These are phyloP conservation scores for Cochlearius cochlearius DNA, from an alignment of 2,113 vertebrate genomes.

Conservation along the genomic window DNA sequence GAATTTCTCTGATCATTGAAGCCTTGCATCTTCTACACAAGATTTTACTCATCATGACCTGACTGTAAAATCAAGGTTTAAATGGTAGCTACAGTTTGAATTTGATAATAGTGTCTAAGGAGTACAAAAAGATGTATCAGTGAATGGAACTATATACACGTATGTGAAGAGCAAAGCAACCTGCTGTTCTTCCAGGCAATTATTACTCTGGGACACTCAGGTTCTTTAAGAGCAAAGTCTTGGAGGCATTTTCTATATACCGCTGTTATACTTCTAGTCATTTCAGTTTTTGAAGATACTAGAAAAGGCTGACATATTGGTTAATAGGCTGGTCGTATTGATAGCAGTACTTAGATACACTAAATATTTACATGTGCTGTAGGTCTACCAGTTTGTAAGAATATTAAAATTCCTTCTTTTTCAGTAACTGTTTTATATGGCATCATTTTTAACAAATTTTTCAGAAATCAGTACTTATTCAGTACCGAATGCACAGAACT, in stretches of 20 bases:
- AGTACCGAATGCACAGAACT: background rate
- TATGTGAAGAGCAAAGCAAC: background rate
- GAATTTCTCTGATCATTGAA: conserved; percentile 10
- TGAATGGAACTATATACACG: background rate
- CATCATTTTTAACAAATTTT: background rate
- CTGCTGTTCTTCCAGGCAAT: background rate
- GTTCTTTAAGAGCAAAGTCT: background rate
- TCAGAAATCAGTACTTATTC: background rate
- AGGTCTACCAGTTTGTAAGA: background rate
- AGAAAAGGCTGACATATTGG: background rate
- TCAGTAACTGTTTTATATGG: background rate
- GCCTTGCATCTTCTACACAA: background rate
- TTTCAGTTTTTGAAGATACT: background rate
- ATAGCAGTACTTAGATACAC: background rate
- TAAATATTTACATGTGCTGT: background rate
- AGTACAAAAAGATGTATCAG: background rate
- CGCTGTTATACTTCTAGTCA: background rate
- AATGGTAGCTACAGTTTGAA: background rate
- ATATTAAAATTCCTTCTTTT: background rate
- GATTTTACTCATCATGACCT: background rate
- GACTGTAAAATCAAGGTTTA: background rate
- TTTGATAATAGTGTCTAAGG: background rate
- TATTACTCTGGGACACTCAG: background rate
- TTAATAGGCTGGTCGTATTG: background rate
- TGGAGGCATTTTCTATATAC: background rate